A percentile compares a stretch with the other conserved stretches of the same genome.
phyloP scores from a whole-genome alignment of 1,140 invertebrate species.

The Akabosia matsudoensis region DNA sequence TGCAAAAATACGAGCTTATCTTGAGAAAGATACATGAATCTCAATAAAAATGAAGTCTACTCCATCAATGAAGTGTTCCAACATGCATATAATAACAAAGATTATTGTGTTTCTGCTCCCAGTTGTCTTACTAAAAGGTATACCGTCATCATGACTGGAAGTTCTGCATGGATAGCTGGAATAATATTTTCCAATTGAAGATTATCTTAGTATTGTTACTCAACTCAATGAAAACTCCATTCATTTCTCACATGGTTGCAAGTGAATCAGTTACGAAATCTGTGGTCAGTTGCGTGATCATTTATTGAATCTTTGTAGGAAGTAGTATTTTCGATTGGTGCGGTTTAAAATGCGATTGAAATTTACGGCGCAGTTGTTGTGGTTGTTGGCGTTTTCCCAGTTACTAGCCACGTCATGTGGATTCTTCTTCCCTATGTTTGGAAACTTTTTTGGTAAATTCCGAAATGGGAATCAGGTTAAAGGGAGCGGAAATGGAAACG shows the following conservation, averaged over 20 bases:
- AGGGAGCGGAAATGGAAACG: neutral
- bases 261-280: too few species aligned
- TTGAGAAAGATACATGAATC: neutral
- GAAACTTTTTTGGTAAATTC: slow-evolving; percentile 9
- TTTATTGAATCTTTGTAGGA: neutral
- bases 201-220: too few species aligned
- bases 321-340: neutral
- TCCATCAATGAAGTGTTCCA: too few species aligned
- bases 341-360: neutral
- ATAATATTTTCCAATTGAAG: too few species aligned
- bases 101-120: neutral
- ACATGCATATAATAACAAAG: too few species aligned
- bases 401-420: neutral
- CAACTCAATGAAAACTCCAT: too few species aligned
- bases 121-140: too few species aligned
- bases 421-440: neutral
- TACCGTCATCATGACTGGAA: neutral
- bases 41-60: too few species aligned
- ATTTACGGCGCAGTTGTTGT: neutral
- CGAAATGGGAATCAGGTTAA: neutral
- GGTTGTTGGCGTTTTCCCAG: neutral
- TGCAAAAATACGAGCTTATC: neutral
- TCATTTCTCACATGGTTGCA: too few species aligned
- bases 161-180: neutral
- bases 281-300: neutral